phyloP scores from a whole-genome alignment of 2,888 invertebrate species.

The Ophion costatus region DNA sequence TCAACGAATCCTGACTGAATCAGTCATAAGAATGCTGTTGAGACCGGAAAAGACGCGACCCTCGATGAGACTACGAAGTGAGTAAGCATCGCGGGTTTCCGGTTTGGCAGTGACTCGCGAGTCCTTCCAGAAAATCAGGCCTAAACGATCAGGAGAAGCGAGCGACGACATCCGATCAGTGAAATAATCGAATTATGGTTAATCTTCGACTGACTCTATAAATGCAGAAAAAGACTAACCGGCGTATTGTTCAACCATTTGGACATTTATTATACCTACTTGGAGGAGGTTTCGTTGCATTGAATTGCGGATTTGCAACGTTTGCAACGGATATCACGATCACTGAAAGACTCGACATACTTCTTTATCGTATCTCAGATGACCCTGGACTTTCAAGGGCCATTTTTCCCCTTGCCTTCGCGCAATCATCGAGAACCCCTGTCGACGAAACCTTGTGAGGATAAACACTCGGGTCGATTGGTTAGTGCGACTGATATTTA shows the following conservation, averaged over 20 bases:
- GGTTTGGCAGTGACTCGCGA: conserved; percentile 7
- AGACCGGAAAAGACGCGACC: not conserved
- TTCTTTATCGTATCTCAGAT: not conserved
- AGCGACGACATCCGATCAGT: not conserved
- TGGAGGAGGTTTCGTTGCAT: not conserved
- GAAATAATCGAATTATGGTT: no score
- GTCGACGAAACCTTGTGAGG: conserved; percentile 54
- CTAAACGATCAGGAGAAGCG: no score
- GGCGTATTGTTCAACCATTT: not conserved
- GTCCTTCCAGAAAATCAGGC: not conserved
- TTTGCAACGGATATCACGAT: not conserved
- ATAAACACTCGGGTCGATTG: conserved; percentile 58
- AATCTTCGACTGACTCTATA: no score
- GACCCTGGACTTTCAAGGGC: conserved; percentile 6
- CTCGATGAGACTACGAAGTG: not conserved
- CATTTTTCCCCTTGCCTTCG: conserved; percentile 24
- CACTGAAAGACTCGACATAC: not conserved
- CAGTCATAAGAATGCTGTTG: not conserved
- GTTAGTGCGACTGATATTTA: conserved; percentile 48
- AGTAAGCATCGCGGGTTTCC: not conserved
- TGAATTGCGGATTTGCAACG: not conserved
- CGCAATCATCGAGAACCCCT: conserved; percentile 58
- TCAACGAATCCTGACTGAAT: not conserved
- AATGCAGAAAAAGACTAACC: no score
- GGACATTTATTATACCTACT: not conserved